These are phyloP conservation scores for Paramisgurnus dabryanus DNA, from an alignment of 2,113 vertebrate genomes.

Conservation along the genomic window DNA sequence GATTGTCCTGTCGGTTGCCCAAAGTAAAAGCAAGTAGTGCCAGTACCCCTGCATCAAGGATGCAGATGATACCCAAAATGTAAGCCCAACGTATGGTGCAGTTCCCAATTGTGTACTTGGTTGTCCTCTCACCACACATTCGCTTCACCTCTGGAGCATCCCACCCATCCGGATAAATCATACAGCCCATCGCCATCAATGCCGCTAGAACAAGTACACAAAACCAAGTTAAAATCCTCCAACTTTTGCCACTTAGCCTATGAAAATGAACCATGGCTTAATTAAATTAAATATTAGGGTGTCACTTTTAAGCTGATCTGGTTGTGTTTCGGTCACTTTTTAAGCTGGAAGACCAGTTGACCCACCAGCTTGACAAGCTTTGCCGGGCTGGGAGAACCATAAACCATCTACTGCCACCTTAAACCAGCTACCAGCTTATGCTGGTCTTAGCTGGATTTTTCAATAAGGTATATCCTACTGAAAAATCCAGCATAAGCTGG, in stretches of 20 bases:
- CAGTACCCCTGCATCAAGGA: conserved; percentile 89
- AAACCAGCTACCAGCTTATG: too few relatives aligned
- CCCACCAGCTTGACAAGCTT: too few relatives aligned
- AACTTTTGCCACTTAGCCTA: not conserved
- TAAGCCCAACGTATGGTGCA: conserved; percentile 98
- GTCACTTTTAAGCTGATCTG: too few relatives aligned
- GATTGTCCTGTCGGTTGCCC: conserved; percentile 92
- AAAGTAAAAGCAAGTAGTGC: conserved; percentile 91
- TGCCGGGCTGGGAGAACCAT: too few relatives aligned
- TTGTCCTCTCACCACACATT: conserved; percentile 90
- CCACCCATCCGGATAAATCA: conserved; percentile 97
- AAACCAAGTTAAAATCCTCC: not conserved
- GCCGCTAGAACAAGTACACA: conserved; percentile 69
- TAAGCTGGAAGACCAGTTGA: too few relatives aligned
- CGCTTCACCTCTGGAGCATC: conserved; percentile 86
- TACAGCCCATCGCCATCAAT: conserved; percentile 88
- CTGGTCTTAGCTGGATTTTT: too few relatives aligned
- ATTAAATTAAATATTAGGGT: too few relatives aligned
- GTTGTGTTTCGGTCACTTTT: too few relatives aligned
- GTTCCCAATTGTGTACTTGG: conserved; percentile 90
- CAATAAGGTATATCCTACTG: too few relatives aligned
- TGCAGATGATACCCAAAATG: conserved; percentile 95
- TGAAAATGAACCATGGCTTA: too few relatives aligned
- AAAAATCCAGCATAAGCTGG: too few relatives aligned
- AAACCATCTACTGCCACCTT: too few relatives aligned